These are phyloP conservation scores for Dinoponera quadriceps DNA, from an alignment of 1,140 invertebrate species.

Conservation along the genomic window DNA sequence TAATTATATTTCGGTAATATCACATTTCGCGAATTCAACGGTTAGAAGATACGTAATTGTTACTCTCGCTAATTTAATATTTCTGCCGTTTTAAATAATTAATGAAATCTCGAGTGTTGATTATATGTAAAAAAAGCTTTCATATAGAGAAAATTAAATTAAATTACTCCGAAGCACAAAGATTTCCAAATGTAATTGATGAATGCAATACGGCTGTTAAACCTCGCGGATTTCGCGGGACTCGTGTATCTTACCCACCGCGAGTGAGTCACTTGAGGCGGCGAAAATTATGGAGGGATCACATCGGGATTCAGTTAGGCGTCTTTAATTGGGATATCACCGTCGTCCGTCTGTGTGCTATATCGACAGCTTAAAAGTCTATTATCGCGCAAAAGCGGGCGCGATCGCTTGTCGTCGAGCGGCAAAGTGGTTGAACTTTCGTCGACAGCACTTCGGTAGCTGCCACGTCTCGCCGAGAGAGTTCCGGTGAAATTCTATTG, in stretches of 20 bases:
- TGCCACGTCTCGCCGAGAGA: constrained; percentile 43
- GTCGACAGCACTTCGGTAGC: constrained; percentile 43
- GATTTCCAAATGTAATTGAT: neutral
- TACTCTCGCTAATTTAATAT: constrained; percentile 11
- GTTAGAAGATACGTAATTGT: neutral
- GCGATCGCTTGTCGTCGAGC: constrained; percentile 46
- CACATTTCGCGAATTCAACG: neutral
- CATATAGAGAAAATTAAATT: neutral
- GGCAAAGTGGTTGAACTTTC: constrained; percentile 67
- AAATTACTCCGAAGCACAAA: neutral
- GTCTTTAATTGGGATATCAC: constrained; percentile 60
- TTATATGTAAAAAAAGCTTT: neutral
- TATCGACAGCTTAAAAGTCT: constrained; percentile 47
- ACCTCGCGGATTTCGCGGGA: neutral
- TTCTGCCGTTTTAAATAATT: neutral
- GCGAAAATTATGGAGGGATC: neutral
- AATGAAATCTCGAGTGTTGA: neutral
- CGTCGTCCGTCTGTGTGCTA: constrained; percentile 12
- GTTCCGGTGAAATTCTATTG: constrained; percentile 65
- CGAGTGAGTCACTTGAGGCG: neutral
- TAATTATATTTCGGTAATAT: neutral
- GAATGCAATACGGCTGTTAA: neutral
- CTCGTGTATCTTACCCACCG: neutral
- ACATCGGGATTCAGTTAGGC: neutral
- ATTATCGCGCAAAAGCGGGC: constrained; percentile 40